phyloP scores from a whole-genome alignment of 2,797 vertebrate genomes.

The Chiroxiphia lanceolata region DNA sequence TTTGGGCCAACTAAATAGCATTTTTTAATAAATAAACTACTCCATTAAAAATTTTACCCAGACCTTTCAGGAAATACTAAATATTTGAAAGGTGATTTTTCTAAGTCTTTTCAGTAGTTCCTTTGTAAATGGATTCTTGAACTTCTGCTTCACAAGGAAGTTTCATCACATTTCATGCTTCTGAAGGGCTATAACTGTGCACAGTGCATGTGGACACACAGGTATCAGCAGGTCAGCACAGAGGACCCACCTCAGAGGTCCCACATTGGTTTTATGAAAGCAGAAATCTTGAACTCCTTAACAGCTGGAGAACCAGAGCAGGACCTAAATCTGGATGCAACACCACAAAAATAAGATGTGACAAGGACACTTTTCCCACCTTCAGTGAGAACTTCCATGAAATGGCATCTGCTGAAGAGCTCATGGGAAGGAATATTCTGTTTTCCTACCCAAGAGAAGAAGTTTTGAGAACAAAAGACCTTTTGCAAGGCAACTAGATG shows the following conservation, averaged over 20 bases:
- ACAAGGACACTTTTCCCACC: neutral
- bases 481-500: neutral
- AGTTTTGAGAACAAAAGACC: neutral
- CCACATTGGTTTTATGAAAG: accelerated
- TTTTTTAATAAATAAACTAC: neutral
- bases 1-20: neutral
- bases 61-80: neutral
- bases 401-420: neutral
- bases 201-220: neutral
- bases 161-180: neutral
- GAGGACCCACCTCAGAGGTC: neutral
- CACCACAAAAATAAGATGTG: neutral
- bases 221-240: neutral
- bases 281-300: neutral
- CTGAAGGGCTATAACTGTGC: neutral
- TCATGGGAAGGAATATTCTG: neutral
- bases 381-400: neutral
- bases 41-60: neutral
- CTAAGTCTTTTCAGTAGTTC: neutral
- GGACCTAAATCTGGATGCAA: neutral
- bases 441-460: neutral
- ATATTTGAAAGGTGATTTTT: neutral
- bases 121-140: neutral
- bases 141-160: accelerated
- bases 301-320: neutral